Evolutionary conservation across 2,797 vertebrate genomes (phyloP).

Genomic region (Huso huso): DNA sequence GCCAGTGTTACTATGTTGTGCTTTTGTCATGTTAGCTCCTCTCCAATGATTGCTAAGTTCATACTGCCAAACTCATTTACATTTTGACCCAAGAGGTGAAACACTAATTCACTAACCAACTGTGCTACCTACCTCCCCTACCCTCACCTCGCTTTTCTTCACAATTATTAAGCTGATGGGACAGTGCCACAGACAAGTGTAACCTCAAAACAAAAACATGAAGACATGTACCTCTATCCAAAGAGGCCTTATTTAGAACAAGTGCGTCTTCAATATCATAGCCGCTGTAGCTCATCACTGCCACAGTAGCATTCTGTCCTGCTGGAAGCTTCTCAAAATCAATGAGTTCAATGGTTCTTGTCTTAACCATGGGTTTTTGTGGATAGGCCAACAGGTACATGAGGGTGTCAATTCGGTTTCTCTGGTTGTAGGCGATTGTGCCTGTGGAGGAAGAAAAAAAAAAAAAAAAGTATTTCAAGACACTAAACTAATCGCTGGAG

Average conservation of each 20-base stretch:
- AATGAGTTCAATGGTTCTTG: constrained; percentile 94
- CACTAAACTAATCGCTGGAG: too few relatives aligned
- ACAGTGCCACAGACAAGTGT: too few relatives aligned
- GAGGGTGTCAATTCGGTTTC: constrained; percentile 94
- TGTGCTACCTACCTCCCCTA: too few relatives aligned
- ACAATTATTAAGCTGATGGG: too few relatives aligned
- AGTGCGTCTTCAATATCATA: constrained; percentile 97
- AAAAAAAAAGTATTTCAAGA: not conserved
- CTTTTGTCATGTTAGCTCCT: too few relatives aligned
- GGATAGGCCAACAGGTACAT: constrained; percentile 97
- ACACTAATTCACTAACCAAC: too few relatives aligned
- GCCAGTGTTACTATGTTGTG: too few relatives aligned
- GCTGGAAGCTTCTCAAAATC: constrained; percentile 96
- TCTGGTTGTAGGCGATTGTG: constrained; percentile 96
- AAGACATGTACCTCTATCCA: constrained; percentile 76
- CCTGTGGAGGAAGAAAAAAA: constrained; percentile 47
- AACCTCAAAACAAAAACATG: too few relatives aligned
- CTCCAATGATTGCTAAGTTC: too few relatives aligned
- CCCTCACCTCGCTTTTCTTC: too few relatives aligned
- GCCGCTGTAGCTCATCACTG: constrained; percentile 98
- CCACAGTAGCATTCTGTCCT: constrained; percentile 92
- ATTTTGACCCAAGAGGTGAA: too few relatives aligned
- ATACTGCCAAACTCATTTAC: too few relatives aligned
- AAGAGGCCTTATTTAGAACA: constrained; percentile 91
- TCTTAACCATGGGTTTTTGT: constrained; percentile 97